Evolutionary conservation across 1,140 invertebrate species (phyloP).

Genomic region (Eriocheir sinensis): DNA sequence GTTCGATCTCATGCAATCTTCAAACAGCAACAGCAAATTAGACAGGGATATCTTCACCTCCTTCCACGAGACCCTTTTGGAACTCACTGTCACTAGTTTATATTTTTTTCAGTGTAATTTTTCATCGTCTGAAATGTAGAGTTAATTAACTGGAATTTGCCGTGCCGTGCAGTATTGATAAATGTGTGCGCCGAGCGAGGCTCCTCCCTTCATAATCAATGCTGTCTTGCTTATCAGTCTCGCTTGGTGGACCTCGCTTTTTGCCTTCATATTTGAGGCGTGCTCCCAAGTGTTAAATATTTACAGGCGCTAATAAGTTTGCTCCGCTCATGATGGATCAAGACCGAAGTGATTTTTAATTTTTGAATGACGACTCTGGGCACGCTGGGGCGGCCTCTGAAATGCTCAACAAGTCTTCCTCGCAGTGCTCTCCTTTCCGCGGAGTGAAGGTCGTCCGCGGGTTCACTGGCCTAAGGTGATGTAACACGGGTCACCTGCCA

Average conservation of each 20-base stretch:
- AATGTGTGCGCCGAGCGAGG: not conserved
- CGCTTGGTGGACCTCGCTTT: not conserved
- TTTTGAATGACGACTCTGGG: not conserved
- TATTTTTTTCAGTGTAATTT: not conserved
- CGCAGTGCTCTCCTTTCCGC: not conserved
- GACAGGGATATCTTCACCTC: not conserved
- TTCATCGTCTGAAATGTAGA: not conserved
- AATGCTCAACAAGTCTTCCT: not conserved
- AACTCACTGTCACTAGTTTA: not conserved
- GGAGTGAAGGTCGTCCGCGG: not conserved
- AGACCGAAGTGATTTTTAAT: not conserved
- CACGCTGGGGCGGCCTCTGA: not conserved
- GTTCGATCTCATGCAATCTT: not conserved
- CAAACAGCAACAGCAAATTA: not conserved
- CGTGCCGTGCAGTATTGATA: constrained; percentile 6
- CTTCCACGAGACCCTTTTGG: not conserved
- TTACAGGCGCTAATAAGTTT: constrained; percentile 6
- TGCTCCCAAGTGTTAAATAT: not conserved
- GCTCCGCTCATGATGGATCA: not conserved
- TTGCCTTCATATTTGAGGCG: not conserved
- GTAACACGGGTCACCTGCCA: not conserved
- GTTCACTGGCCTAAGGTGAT: not conserved
- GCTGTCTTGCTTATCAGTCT: not conserved
- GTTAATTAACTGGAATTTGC: not conserved
- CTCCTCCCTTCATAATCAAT: not conserved